These are phyloP conservation scores for Delphinus delphis DNA, from an alignment of 2,113 vertebrate species.

Conservation along the genomic window DNA sequence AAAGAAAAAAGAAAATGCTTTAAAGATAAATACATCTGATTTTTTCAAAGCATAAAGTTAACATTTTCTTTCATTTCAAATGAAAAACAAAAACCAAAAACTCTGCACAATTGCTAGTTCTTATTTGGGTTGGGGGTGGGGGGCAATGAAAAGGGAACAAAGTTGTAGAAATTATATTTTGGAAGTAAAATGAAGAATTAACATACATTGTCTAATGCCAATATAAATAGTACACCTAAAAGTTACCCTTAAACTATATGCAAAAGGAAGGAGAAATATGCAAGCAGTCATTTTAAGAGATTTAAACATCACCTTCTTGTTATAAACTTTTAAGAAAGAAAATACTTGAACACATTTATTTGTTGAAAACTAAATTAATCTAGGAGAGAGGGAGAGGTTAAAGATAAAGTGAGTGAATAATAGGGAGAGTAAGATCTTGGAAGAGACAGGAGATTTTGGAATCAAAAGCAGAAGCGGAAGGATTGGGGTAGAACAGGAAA, in stretches of 20 bases:
- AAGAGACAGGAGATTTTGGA: neutral
- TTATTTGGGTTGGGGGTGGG: neutral
- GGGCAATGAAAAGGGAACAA: neutral
- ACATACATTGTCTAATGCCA: neutral
- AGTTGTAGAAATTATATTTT: slow-evolving; percentile 7
- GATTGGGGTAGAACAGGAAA: neutral
- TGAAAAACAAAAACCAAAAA: neutral
- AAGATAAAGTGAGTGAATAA: neutral
- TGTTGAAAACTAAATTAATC: neutral
- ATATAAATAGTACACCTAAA: neutral
- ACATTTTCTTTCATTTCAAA: neutral
- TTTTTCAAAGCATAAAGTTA: neutral
- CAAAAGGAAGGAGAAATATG: neutral
- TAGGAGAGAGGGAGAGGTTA: neutral
- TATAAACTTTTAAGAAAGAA: neutral
- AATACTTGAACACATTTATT: neutral
- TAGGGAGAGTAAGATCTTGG: neutral
- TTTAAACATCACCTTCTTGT: neutral
- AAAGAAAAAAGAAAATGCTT: neutral
- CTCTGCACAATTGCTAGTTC: neutral
- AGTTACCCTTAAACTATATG: neutral
- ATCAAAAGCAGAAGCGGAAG: neutral
- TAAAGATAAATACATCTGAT: slow-evolving; percentile 22
- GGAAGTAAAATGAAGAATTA: neutral
- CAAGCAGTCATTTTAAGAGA: neutral